phyloP scores from a whole-genome alignment of 2,888 invertebrate genomes.

The Andricus curvator region DNA sequence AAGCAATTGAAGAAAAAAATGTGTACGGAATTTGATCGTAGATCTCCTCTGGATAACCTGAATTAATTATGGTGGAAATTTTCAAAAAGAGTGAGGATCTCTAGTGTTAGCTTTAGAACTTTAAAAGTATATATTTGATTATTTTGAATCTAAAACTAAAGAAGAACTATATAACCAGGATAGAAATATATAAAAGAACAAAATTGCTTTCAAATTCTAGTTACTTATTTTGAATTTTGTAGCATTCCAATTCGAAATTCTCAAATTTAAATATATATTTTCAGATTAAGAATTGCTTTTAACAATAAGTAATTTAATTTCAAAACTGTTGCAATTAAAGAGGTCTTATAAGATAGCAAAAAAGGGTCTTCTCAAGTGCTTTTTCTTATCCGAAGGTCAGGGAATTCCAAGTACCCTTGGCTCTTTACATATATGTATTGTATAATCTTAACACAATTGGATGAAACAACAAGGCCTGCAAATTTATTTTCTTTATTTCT shows the following conservation, averaged over 20 bases:
- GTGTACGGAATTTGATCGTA: no score
- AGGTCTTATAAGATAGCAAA: not conserved
- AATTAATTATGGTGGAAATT: not conserved
- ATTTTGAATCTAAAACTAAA: no score
- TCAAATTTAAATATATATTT: no score
- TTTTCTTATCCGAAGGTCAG: not conserved
- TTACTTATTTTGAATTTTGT: not conserved
- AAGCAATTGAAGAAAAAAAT: no score
- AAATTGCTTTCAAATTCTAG: not conserved
- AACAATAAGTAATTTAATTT: no score
- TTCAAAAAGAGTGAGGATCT: not conserved
- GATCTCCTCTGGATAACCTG: no score
- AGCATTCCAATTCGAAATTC: no score
- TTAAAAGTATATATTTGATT: no score
- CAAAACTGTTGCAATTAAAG: not conserved
- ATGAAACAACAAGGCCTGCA: not conserved
- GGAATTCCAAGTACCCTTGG: not conserved
- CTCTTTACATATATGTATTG: not conserved
- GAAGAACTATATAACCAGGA: no score
- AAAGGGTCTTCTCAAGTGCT: not conserved
- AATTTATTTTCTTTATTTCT: not conserved
- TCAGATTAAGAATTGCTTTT: no score
- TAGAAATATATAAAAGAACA: not conserved
- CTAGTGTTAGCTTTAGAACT: not conserved
- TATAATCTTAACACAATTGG: not conserved